Conservation (phyloP, 2,113 vertebrate species). For the Festucalex cinctus region DNA sequence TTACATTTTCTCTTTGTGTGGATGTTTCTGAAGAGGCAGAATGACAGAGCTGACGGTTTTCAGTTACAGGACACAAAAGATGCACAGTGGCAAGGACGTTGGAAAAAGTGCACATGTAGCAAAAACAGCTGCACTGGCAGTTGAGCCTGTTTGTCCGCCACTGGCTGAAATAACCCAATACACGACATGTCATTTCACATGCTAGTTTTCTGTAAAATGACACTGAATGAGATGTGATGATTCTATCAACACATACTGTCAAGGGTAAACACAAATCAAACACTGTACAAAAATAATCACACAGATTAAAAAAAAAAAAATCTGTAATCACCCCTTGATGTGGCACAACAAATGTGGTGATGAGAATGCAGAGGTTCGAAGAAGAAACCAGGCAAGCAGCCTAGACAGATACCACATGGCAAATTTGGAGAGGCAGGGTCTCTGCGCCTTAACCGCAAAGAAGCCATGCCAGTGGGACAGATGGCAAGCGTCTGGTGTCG, state of each 20-base stretch:
- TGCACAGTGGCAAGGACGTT: constrained; percentile 45
- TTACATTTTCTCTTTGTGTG: constrained; percentile 36
- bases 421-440: background rate
- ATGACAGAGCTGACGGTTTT: constrained; percentile 42
- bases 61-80: constrained; percentile 59
- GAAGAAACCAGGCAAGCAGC: background rate
- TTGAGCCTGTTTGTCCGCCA: constrained; percentile 33
- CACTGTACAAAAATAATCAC: no score
- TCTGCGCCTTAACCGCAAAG: background rate
- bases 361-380: no score
- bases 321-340: background rate
- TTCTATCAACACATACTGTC: no score
- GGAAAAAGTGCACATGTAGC: constrained; percentile 50
- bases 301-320: no score
- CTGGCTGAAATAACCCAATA: constrained; percentile 25
- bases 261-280: no score
- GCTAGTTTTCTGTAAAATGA: background rate
- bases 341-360: background rate
- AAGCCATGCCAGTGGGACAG: background rate
- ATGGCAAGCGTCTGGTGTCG: background rate
- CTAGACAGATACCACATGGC: background rate
- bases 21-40: constrained; percentile 34
- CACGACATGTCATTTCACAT: background rate
- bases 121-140: constrained; percentile 17
- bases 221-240: background rate